Evolutionary conservation across 2,888 invertebrate genomes (phyloP).

Genomic region (Julus scanicus): DNA sequence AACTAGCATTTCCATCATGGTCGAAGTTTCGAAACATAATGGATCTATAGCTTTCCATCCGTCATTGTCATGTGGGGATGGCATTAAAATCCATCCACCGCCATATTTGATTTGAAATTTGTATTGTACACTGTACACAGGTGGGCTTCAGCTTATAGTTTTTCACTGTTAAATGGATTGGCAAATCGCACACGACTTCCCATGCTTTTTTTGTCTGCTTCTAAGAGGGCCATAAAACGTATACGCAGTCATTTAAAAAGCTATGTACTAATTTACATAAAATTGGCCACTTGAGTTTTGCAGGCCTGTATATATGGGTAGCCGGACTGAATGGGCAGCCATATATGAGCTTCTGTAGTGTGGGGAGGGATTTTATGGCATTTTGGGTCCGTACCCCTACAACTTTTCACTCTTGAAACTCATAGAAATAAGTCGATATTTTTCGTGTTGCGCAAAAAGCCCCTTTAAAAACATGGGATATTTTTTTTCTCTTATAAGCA

Average conservation of each 20-base stretch:
- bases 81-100: not conserved
- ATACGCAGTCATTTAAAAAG: conserved; percentile 12
- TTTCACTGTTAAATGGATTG: not conserved
- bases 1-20: not conserved
- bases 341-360: no score
- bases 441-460: not conserved
- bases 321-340: not conserved
- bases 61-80: not conserved
- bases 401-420: conserved; percentile 45
- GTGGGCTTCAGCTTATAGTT: not conserved
- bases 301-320: not conserved
- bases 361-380: not conserved
- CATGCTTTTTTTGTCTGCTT: conserved; percentile 8
- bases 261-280: conserved; percentile 45
- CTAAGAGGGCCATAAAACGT: conserved; percentile 9
- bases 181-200: conserved; percentile 7
- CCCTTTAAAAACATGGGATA: conserved; percentile 11
- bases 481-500: not conserved
- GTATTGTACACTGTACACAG: not conserved
- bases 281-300: not conserved
- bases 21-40: not conserved
- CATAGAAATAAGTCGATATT: conserved; percentile 31
- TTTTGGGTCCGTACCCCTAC: conserved; percentile 44
- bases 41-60: not conserved
- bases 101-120: conserved; percentile 17